Evolutionary conservation across 2,113 vertebrate species (phyloP).

Genomic region (Uria lomvia): DNA sequence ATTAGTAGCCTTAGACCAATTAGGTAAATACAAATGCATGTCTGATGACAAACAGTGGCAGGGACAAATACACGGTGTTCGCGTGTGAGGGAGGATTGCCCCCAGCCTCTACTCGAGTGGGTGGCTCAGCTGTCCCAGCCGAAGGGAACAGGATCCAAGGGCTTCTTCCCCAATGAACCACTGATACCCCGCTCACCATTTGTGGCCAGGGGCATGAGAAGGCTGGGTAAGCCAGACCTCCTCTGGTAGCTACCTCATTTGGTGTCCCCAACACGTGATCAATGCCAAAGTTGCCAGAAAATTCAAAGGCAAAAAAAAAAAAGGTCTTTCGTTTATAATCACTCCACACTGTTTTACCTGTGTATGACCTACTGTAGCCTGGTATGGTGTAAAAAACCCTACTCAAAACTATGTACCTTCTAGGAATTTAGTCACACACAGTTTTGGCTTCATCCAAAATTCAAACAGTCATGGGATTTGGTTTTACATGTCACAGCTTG

Average conservation of each 20-base stretch:
- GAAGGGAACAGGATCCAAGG: neutral
- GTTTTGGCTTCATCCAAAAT: constrained; percentile 23
- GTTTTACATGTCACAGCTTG: neutral
- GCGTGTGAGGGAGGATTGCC: neutral
- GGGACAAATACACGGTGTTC: neutral
- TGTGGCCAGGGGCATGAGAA: neutral
- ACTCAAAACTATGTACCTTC: constrained; percentile 7
- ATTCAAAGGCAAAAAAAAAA: neutral
- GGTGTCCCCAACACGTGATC: neutral
- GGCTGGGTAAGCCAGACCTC: neutral
- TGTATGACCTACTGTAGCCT: neutral
- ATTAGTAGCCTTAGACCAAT: neutral
- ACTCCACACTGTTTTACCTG: neutral
- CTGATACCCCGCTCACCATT: neutral
- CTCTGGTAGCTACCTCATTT: neutral
- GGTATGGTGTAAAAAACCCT: neutral
- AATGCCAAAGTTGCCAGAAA: neutral
- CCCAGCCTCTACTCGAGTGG: neutral
- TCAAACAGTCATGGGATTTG: neutral
- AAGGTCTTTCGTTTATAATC: neutral
- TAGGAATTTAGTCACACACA: neutral
- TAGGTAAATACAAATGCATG: neutral
- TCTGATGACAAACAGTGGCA: neutral
- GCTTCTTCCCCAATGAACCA: neutral
- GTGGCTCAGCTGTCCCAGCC: neutral